These are phyloP conservation scores for Poecilia wingei DNA, from an alignment of 2,797 vertebrate genomes.

Conservation along the genomic window DNA sequence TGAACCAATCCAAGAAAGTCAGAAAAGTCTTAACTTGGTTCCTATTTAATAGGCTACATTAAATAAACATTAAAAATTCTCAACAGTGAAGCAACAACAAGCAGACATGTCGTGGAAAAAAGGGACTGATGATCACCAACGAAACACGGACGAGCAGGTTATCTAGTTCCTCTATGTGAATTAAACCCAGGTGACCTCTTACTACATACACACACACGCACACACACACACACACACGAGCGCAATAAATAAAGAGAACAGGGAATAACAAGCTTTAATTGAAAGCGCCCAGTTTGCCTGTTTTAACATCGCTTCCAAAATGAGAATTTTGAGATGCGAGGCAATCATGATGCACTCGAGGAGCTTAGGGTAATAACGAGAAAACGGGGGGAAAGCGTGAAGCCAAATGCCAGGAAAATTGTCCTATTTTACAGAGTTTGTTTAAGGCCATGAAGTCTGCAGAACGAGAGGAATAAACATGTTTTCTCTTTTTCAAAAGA, in stretches of 20 bases:
- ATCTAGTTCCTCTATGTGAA: constrained; percentile 54
- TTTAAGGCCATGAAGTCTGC: constrained; percentile 17
- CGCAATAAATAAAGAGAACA: constrained; percentile 12
- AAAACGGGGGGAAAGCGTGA: constrained; percentile 17
- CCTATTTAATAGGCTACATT: constrained; percentile 23
- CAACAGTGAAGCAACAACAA: constrained; percentile 20
- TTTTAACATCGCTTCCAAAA: constrained; percentile 43
- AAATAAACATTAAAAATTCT: constrained; percentile 43
- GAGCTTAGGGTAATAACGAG: constrained; percentile 35
- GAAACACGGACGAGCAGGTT: constrained; percentile 65
- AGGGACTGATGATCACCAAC: constrained; percentile 63
- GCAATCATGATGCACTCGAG: constrained; percentile 35
- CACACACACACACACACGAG: not conserved
- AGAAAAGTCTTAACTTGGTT: constrained; percentile 24
- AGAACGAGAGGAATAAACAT: not conserved
- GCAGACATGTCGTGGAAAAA: constrained; percentile 43
- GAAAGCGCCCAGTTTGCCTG: constrained; percentile 25
- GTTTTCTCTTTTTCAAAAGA: constrained; percentile 7
- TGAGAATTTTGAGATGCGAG: constrained; percentile 40
- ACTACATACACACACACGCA: constrained; percentile 17
- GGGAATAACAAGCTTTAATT: constrained; percentile 48
- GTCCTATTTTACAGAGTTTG: constrained; percentile 17
- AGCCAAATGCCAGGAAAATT: constrained; percentile 17
- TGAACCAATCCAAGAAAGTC: constrained; percentile 8
- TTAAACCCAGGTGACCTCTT: constrained; percentile 61